Percentiles rank a stretch among this genome's conserved stretches.
Conservation (phyloP, 2,113 vertebrate genomes). For the Gobius niger region DNA sequence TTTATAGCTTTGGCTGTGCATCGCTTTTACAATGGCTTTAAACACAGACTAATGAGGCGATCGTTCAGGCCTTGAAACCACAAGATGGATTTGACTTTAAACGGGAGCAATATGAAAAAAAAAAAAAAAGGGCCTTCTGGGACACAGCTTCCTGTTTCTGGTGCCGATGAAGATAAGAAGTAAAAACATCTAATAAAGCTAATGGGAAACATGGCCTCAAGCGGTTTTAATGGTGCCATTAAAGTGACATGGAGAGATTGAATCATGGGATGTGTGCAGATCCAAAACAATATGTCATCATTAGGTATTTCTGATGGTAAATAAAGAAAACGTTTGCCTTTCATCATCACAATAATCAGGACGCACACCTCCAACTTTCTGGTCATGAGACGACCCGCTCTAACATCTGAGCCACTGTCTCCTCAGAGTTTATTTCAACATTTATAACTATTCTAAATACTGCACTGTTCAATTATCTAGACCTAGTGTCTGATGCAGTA, state of each 20-base stretch:
- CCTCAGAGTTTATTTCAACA: neutral
- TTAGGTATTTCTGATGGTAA: neutral
- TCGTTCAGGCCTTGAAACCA: constrained; percentile 5
- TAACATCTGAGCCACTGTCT: too few species aligned
- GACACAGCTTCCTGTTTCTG: constrained; percentile 25
- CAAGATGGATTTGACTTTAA: constrained; percentile 20
- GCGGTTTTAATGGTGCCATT: neutral
- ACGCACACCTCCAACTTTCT: neutral
- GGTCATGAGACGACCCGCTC: too few species aligned
- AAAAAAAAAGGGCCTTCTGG: constrained; percentile 11
- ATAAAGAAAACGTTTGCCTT: too few species aligned
- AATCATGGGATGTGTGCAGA: neutral
- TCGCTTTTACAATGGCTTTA: constrained; percentile 1
- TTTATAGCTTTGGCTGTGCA: neutral
- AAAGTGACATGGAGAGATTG: neutral
- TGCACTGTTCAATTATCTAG: too few species aligned
- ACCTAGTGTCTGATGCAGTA: neutral
- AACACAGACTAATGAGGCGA: constrained; percentile 7
- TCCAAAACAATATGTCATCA: neutral
- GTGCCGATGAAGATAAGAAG: constrained; percentile 23
- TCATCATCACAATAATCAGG: too few species aligned
- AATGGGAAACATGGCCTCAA: constrained; percentile 5
- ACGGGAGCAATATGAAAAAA: neutral
- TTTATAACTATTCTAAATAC: too few species aligned
- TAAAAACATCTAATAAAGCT: constrained; percentile 16